Conservation (phyloP, 2,888 invertebrate species). For the Anodontia alba region DNA sequence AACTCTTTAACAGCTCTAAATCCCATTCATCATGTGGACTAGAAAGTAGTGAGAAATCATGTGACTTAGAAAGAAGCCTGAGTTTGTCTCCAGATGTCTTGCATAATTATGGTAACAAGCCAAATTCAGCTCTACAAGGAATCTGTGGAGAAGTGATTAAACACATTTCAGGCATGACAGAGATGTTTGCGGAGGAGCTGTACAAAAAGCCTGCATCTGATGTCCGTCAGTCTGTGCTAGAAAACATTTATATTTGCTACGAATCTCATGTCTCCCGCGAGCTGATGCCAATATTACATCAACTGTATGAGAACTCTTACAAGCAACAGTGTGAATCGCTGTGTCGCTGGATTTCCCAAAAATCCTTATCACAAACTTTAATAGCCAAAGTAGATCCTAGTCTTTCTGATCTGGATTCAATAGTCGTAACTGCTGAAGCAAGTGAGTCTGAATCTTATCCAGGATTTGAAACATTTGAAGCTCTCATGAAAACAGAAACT, state of each 20-base stretch:
- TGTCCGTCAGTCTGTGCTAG: conserved; percentile 34
- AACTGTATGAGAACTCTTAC: conserved; percentile 73
- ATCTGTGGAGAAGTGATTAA: conserved; percentile 60
- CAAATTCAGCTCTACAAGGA: conserved; percentile 43
- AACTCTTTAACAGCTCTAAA: conserved; percentile 48
- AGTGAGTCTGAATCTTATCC: neutral
- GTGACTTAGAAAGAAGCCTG: neutral
- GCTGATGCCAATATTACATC: conserved; percentile 65
- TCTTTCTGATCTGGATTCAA: neutral
- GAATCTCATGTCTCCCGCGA: conserved; percentile 73
- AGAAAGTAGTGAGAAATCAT: neutral
- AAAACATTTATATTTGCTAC: conserved; percentile 78
- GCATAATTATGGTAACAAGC: conserved; percentile 19
- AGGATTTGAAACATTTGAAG: conserved; percentile 40
- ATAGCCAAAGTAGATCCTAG: neutral
- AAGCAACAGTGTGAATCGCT: conserved; percentile 53
- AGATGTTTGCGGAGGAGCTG: conserved; percentile 42
- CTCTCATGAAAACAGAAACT: conserved; percentile 34
- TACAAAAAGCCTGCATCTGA: conserved; percentile 20
- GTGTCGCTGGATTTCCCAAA: conserved; percentile 42
- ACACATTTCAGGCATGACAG: conserved; percentile 54
- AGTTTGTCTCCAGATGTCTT: neutral
- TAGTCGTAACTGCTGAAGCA: neutral
- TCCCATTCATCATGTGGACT: neutral
- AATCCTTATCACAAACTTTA: conserved; percentile 46